Evolutionary conservation across 2,797 vertebrate species (phyloP).

Genomic region (Ambastaia sidthimunki): DNA sequence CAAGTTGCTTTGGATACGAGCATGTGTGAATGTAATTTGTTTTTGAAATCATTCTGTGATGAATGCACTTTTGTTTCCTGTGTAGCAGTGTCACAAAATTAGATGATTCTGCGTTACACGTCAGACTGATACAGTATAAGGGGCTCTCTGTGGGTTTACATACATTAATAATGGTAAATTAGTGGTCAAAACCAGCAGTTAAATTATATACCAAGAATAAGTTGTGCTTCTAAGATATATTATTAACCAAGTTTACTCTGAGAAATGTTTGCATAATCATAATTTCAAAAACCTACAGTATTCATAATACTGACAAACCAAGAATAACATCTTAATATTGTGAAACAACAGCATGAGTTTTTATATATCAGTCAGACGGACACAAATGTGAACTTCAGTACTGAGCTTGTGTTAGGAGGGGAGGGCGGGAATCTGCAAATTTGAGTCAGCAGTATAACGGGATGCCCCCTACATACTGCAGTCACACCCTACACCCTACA

Average conservation of each 20-base stretch:
- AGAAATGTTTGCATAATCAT: no score
- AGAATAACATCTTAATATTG: no score
- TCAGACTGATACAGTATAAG: neutral
- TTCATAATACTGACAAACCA: no score
- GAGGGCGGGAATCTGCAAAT: slow-evolving; percentile 2
- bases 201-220: slow-evolving; percentile 6
- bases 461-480: neutral
- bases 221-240: neutral
- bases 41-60: neutral
- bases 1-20: no score
- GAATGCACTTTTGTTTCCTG: neutral
- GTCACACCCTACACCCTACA: neutral
- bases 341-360: neutral
- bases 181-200: slow-evolving; percentile 19
- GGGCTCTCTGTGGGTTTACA: slow-evolving; percentile 9
- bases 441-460: slow-evolving; percentile 21
- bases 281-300: no score
- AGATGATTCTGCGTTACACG: neutral
- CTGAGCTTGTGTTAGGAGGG: neutral
- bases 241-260: neutral
- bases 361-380: neutral
- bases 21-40: neutral
- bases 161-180: slow-evolving; percentile 9
- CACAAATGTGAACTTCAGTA: neutral
- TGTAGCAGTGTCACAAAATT: neutral